phyloP scores from a whole-genome alignment of 2,797 vertebrate genomes.

The Salmo trutta region DNA sequence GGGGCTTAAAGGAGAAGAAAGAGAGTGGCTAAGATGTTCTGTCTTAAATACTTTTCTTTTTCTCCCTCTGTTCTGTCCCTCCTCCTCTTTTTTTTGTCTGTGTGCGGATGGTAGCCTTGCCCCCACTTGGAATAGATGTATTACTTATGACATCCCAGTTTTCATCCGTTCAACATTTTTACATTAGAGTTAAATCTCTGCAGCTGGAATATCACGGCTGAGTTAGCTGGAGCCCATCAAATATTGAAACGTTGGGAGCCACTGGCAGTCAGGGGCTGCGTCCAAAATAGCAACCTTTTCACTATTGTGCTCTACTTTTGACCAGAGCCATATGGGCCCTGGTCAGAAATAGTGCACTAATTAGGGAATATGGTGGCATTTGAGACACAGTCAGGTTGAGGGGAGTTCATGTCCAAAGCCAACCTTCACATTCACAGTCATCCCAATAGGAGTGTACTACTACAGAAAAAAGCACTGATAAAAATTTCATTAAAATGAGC shows the following conservation, averaged over 20 bases:
- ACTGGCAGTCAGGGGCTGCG: conserved; percentile 78
- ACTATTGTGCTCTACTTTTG: neutral
- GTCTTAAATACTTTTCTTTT: conserved; percentile 91
- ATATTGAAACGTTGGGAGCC: conserved; percentile 99
- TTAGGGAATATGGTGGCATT: too few species aligned
- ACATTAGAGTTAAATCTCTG: conserved; percentile 99
- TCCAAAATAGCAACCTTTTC: neutral
- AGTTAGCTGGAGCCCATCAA: conserved; percentile 98
- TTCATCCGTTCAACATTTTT: conserved; percentile 99
- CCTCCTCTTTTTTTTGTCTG: conserved; percentile 8
- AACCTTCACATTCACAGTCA: conserved; percentile 97
- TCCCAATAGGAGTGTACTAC: conserved; percentile 99
- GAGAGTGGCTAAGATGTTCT: conserved; percentile 80
- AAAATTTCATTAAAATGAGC: conserved; percentile 99
- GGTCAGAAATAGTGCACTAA: neutral
- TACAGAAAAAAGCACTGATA: conserved; percentile 98
- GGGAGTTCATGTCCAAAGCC: conserved; percentile 99
- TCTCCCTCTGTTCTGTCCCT: conserved; percentile 21
- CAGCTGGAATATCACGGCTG: conserved; percentile 99
- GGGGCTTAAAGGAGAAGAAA: conserved; percentile 87
- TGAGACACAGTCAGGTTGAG: conserved; percentile 84
- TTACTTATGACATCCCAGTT: conserved; percentile 99
- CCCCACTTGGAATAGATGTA: conserved; percentile 90
- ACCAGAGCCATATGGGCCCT: neutral
- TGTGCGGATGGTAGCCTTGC: conserved; percentile 81